Conservation (phyloP, 2,113 vertebrate species). For the Vicugna pacos region DNA sequence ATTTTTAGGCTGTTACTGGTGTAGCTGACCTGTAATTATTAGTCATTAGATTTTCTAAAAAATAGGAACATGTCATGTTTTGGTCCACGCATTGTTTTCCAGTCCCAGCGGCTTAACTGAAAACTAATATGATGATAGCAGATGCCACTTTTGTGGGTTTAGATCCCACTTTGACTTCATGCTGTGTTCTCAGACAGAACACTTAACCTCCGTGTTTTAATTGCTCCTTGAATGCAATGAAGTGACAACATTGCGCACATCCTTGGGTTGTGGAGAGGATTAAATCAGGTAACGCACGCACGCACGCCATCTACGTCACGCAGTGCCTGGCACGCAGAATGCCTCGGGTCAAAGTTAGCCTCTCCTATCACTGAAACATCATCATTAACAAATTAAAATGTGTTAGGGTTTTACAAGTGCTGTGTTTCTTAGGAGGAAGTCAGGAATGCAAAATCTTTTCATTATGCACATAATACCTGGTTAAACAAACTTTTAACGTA, state of each 20-base stretch:
- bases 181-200: background rate
- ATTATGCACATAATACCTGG: background rate
- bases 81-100: background rate
- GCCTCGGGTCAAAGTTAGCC: background rate
- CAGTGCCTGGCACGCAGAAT: background rate
- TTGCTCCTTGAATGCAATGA: background rate
- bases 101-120: background rate
- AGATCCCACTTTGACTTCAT: background rate
- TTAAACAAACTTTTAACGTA: background rate
- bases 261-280: background rate
- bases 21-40: background rate
- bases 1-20: background rate
- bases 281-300: background rate
- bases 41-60: background rate
- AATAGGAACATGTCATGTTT: background rate
- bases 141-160: background rate
- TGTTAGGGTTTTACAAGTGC: background rate
- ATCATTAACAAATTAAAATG: background rate
- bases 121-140: background rate
- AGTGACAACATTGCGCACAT: background rate
- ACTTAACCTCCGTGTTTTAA: background rate
- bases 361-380: background rate
- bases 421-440: background rate
- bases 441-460: conserved; percentile 44
- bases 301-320: background rate